phyloP scores from a whole-genome alignment of 1,140 invertebrate genomes.

The Hirudo medicinalis region DNA sequence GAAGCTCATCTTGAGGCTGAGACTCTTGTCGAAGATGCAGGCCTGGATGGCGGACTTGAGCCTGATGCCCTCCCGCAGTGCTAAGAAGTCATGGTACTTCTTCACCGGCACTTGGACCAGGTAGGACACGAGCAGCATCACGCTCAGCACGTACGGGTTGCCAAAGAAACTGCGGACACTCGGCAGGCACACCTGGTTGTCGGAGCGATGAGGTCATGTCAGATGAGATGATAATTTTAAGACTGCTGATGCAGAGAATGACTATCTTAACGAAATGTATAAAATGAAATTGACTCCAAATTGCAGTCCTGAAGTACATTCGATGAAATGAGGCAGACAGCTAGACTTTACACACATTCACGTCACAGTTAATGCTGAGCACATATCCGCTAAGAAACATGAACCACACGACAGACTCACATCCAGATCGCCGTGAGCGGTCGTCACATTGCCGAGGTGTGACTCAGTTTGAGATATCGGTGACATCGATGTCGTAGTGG shows the following conservation, averaged over 20 bases:
- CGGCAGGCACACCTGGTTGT: neutral
- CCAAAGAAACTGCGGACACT: slow-evolving; percentile 42
- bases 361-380: neutral
- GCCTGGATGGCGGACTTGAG: slow-evolving; percentile 63
- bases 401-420: neutral
- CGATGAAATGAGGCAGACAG: too few species aligned
- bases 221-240: too few species aligned
- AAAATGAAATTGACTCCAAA: too few species aligned
- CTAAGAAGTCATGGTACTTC: slow-evolving; percentile 68
- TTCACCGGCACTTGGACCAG: slow-evolving; percentile 63
- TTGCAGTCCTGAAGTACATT: too few species aligned
- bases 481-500: neutral
- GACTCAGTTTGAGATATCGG: neutral
- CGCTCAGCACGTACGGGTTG: slow-evolving; percentile 64
- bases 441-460: neutral
- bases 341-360: neutral
- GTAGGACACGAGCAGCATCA: slow-evolving; percentile 56
- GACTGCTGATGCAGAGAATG: too few species aligned
- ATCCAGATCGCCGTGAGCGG: neutral
- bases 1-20: slow-evolving; percentile 33
- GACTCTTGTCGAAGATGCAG: slow-evolving; percentile 51
- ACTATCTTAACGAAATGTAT: too few species aligned
- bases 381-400: neutral
- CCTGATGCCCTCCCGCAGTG: slow-evolving; percentile 64
- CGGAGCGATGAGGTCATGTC: neutral